A percentile compares a stretch with the other conserved stretches of the same genome.
phyloP scores from a whole-genome alignment of 2,797 vertebrate genomes.

The Pipistrellus pipistrellus region DNA sequence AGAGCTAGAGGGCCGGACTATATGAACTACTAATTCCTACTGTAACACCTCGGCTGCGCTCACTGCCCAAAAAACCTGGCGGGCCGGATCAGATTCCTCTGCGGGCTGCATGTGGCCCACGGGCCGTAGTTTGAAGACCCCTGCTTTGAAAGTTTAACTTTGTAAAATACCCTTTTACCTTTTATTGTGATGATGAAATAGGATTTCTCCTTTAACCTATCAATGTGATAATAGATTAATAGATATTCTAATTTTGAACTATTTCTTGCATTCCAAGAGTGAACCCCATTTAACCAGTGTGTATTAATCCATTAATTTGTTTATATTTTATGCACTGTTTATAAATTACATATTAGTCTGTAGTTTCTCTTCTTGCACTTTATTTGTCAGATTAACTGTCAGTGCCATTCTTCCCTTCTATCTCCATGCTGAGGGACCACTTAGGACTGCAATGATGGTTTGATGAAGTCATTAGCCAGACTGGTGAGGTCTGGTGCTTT shows the following conservation, averaged over 20 bases:
- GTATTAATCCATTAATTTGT: background rate
- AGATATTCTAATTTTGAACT: conserved; percentile 51
- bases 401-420: background rate
- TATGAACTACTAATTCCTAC: too few species aligned
- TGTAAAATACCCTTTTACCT: background rate
- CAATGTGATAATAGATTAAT: background rate
- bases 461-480: conserved; percentile 40
- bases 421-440: background rate
- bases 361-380: conserved; percentile 21
- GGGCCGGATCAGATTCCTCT: too few species aligned
- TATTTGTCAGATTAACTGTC: background rate
- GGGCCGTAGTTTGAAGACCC: too few species aligned
- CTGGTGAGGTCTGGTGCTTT: background rate
- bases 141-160: background rate
- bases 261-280: background rate
- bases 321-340: conserved; percentile 39
- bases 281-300: background rate
- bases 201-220: conserved; percentile 31
- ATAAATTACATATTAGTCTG: background rate
- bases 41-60: too few species aligned
- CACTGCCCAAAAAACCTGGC: too few species aligned
- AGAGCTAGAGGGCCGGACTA: too few species aligned
- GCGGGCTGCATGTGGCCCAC: too few species aligned
- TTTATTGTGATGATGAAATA: conserved; percentile 42
- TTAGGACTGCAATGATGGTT: conserved; percentile 24